Evolutionary conservation across 2,797 vertebrate genomes (phyloP), one percentile per base, ranked within the genome.

Genomic region (Philypnodon macrostomus): DNA sequence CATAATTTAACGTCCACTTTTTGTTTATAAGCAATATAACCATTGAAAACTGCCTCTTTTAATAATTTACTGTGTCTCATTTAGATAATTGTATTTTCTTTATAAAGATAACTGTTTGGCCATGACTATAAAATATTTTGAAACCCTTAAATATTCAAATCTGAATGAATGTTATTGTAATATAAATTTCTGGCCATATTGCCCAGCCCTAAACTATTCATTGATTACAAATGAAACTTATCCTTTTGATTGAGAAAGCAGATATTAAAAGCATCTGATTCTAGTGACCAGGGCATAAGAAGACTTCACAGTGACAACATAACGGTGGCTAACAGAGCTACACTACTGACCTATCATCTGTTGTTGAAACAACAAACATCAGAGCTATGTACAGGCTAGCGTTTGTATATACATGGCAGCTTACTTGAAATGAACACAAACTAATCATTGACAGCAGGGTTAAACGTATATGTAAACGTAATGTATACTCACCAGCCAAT

Each of bases 281-380:
- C 72, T 82, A 67, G 35, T 51, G 76, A 70, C 79, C 73, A 65
- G 37, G 54, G 78, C 69, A 87, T 83, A 84, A 88, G n/a, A n/a
- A n/a, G 70, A 67, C 47, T 76, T 92, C 91, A 92, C 91, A 93
- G 90, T 89, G 90, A 90, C 52, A 16, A 77, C 81, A 72, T 80
- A 85, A 83, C 59, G 76, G 64, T 65, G 63, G 60, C 49, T 63
- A 70, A 30, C 75, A 13, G 65, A 65, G 47, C 72, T 78, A 72
- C 79, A 81, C 66, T 72, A 80, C 67, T 71, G 24, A 63, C 51
- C 70, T 70, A 81, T 77, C 49, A 52, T 56, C 75, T 79, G 65
- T 48, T 77, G 68, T 60, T 80, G 58, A 67, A 71, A 84, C 75
- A 86, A 81, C 70, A 84, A 81, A 87, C 75, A 85, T 68, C 46